Conservation (phyloP, 2,113 vertebrate species). For the human region DNA sequence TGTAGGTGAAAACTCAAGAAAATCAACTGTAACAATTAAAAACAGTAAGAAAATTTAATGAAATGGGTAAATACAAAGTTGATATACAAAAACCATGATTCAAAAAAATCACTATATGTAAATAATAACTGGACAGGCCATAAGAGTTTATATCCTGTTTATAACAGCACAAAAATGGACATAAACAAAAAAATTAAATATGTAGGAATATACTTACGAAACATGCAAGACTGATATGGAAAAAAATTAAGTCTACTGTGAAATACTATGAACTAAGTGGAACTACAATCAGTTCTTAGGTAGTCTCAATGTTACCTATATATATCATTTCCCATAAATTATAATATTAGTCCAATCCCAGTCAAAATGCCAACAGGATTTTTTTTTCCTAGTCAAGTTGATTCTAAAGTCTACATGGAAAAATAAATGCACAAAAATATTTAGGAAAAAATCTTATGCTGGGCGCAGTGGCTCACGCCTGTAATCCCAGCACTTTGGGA, state of each 20-base stretch:
- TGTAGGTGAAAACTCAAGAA: not conserved
- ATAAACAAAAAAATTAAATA: constrained; percentile 13
- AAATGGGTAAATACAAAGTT: not conserved
- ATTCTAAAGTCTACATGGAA: not conserved
- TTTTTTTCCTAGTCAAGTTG: not conserved
- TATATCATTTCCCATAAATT: not conserved
- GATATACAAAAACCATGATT: not conserved
- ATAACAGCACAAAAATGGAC: not conserved
- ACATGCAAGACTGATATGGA: not conserved
- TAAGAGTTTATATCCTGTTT: not conserved
- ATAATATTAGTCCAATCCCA: not conserved
- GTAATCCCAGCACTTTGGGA: too few species aligned
- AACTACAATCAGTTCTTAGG: not conserved
- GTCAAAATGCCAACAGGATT: not conserved
- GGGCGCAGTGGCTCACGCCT: too few species aligned
- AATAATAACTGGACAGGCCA: not conserved
- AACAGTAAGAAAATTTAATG: not conserved
- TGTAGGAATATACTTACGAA: not conserved
- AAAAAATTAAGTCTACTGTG: not conserved
- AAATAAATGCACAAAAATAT: constrained; percentile 2
- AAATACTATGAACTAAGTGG: not conserved
- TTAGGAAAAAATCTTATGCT: not conserved
- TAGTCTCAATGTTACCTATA: not conserved
- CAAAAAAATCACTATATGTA: not conserved
- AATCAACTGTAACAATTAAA: not conserved